phyloP scores from a whole-genome alignment of 2,113 vertebrate species.

The Paedocypris sp. region DNA sequence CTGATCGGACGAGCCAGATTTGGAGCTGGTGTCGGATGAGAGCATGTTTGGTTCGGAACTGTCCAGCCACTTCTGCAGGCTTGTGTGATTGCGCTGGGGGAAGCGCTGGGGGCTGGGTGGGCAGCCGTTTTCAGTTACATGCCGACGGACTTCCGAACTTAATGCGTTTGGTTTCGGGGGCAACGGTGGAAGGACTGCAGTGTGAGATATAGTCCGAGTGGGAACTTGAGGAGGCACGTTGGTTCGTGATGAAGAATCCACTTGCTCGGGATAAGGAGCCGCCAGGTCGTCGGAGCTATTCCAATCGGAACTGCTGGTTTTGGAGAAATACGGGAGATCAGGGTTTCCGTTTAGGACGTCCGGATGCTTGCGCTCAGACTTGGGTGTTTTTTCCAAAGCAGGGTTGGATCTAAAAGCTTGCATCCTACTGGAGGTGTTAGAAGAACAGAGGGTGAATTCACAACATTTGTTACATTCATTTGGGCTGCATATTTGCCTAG shows the following conservation, averaged over 20 bases:
- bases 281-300: slow-evolving; percentile 59
- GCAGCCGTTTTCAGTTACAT: neutral
- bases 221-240: neutral
- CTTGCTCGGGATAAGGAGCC: slow-evolving; percentile 50
- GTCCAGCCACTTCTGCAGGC: slow-evolving; percentile 45
- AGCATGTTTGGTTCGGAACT: slow-evolving; percentile 40
- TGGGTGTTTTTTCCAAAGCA: slow-evolving; percentile 34
- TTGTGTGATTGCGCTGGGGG: neutral
- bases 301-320: slow-evolving; percentile 60
- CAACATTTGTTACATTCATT: no score
- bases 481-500: no score
- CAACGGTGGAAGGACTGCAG: slow-evolving; percentile 51
- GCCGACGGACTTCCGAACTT: slow-evolving; percentile 21
- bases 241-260: slow-evolving; percentile 29
- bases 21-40: slow-evolving; percentile 56
- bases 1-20: slow-evolving; percentile 56
- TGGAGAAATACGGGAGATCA: slow-evolving; percentile 32
- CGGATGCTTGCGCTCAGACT: slow-evolving; percentile 32
- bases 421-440: slow-evolving; percentile 34
- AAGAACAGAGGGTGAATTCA: neutral
- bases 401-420: slow-evolving; percentile 50
- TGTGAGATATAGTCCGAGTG: slow-evolving; percentile 8
- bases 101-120: neutral
- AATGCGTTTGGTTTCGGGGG: slow-evolving; percentile 68
- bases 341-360: slow-evolving; percentile 39